A percentile compares a stretch with the other conserved stretches of the same genome.
phyloP scores from a whole-genome alignment of 2,113 vertebrate species.

The Periophthalmus modestus region DNA sequence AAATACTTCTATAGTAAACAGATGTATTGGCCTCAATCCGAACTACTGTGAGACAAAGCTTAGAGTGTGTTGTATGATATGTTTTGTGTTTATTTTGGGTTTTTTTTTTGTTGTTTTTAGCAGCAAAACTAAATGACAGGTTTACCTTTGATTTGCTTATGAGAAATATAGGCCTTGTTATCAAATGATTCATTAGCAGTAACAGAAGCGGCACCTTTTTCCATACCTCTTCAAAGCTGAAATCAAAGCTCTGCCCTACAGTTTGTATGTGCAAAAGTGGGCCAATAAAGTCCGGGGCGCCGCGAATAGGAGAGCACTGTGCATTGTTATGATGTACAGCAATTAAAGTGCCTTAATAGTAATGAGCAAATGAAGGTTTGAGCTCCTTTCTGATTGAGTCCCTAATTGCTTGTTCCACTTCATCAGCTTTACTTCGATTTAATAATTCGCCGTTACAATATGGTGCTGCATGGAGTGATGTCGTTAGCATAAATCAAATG shows the following conservation, averaged over 20 bases:
- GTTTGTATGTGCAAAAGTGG: slow-evolving; percentile 19
- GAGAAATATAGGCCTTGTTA: background rate
- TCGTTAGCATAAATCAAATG: slow-evolving; percentile 6
- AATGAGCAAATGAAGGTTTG: slow-evolving; percentile 46
- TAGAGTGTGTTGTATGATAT: too few relatives aligned
- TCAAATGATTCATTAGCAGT: slow-evolving; percentile 25
- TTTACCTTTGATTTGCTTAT: background rate
- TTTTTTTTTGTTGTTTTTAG: too few relatives aligned
- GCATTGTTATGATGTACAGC: slow-evolving; percentile 20
- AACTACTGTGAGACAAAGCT: too few relatives aligned
- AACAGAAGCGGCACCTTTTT: background rate
- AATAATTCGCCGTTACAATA: slow-evolving; percentile 34
- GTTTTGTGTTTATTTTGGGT: too few relatives aligned
- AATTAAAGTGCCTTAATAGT: slow-evolving; percentile 24
- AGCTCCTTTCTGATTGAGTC: slow-evolving; percentile 40
- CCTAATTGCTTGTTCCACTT: slow-evolving; percentile 57
- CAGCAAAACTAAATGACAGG: background rate
- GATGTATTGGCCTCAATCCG: too few relatives aligned
- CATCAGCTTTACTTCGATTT: slow-evolving; percentile 46
- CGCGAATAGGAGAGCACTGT: slow-evolving; percentile 19
- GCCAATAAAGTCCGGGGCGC: slow-evolving; percentile 26
- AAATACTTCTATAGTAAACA: too few relatives aligned
- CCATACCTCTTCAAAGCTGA: slow-evolving; percentile 20
- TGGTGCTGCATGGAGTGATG: slow-evolving; percentile 18
- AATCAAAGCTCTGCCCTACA: slow-evolving; percentile 15